These are phyloP conservation scores for Ranitomeya imitator DNA, from an alignment of 2,113 vertebrate species.

Conservation along the genomic window DNA sequence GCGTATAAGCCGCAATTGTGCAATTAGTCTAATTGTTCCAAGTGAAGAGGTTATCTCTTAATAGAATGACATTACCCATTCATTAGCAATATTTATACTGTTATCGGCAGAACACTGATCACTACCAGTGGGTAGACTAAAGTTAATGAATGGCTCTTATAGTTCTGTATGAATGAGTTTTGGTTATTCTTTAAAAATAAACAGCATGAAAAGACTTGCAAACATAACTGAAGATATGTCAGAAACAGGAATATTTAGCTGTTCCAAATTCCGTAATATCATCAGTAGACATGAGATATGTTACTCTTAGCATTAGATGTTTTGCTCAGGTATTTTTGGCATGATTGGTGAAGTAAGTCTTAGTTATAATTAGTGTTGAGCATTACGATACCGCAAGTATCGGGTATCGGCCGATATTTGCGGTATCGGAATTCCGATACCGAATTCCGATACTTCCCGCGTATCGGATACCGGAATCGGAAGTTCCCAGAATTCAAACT, in stretches of 20 bases:
- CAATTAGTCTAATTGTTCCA: background rate
- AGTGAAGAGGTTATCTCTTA: background rate
- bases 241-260: background rate
- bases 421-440: too few species aligned
- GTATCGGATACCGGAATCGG: too few species aligned
- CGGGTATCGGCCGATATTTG: too few species aligned
- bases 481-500: too few species aligned
- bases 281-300: too few species aligned
- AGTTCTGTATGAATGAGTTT: background rate
- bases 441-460: too few species aligned
- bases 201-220: background rate
- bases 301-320: background rate
- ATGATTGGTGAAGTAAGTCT: background rate
- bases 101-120: background rate
- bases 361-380: too few species aligned
- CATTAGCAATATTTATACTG: background rate
- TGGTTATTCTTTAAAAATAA: background rate
- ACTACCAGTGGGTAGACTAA: background rate
- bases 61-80: background rate
- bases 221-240: background rate
- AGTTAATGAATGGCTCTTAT: background rate
- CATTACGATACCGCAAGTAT: too few species aligned
- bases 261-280: background rate
- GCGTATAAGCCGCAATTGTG: background rate
- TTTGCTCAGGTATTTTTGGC: background rate